Percentiles rank a stretch among this genome's conserved stretches.
Evolutionary conservation across 2,113 vertebrate species (phyloP).

Genomic region (Piaya cayana): DNA sequence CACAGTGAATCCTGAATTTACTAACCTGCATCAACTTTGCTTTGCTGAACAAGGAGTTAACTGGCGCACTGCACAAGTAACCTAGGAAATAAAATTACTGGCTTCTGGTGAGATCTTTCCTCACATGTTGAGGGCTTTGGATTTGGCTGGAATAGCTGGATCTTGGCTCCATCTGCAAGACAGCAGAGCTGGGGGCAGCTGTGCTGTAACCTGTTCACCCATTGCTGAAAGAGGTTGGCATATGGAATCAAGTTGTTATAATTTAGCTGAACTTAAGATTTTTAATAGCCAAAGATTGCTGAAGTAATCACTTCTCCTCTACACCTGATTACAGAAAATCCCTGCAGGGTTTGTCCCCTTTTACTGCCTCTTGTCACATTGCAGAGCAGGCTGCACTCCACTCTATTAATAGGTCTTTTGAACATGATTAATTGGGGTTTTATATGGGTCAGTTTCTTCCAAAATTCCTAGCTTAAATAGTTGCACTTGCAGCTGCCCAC

Average conservation of each 20-base stretch:
- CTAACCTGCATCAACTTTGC: neutral
- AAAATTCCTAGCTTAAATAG: neutral
- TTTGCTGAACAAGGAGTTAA: neutral
- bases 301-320: neutral
- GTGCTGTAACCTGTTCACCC: neutral
- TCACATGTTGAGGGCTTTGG: neutral
- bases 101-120: neutral
- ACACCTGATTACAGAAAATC: neutral
- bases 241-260: neutral
- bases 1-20: rapidly evolving
- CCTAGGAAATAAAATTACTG: neutral
- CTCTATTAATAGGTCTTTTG: conserved; percentile 28
- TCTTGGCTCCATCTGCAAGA: neutral
- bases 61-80: neutral
- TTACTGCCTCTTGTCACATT: neutral
- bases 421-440: conserved; percentile 36
- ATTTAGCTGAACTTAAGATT: conserved; percentile 10
- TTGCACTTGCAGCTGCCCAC: neutral
- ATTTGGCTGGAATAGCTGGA: neutral
- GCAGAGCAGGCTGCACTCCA: conserved; percentile 1
- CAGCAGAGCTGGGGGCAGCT: neutral
- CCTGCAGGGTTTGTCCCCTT: neutral
- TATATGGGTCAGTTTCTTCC: neutral
- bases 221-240: neutral
- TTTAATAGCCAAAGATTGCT: neutral